Evolutionary conservation across 2,797 vertebrate species (phyloP).

Genomic region (Chaenodraco wilsoni): DNA sequence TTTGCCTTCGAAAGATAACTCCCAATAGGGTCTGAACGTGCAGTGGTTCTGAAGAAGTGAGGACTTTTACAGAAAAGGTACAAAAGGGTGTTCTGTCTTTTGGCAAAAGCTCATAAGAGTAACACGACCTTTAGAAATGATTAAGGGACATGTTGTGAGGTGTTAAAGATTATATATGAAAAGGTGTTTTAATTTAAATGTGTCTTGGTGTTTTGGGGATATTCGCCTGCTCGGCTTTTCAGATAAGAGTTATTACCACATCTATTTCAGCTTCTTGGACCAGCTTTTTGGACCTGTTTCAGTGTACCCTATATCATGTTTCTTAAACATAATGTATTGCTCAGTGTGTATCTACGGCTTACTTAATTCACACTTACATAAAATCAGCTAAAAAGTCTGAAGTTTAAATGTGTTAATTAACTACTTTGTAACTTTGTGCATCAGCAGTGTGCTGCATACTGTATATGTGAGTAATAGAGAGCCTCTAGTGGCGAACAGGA

Average conservation of each 20-base stretch:
- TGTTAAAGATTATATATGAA: constrained; percentile 22
- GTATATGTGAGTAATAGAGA: constrained; percentile 65
- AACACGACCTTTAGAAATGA: constrained; percentile 17
- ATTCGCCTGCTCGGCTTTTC: constrained; percentile 3
- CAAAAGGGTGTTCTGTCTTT: constrained; percentile 9
- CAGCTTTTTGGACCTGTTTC: not conserved
- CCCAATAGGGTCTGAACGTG: not conserved
- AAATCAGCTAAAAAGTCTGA: constrained; percentile 7
- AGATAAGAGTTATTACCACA: constrained; percentile 1
- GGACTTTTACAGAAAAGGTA: not conserved
- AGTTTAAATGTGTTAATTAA: constrained; percentile 1
- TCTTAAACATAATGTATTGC: not conserved
- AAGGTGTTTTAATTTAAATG: constrained; percentile 15
- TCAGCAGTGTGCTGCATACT: constrained; percentile 30
- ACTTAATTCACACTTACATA: not conserved
- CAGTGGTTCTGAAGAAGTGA: not conserved
- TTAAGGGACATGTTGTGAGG: constrained; percentile 5
- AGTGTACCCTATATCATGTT: not conserved
- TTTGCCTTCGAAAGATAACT: not conserved
- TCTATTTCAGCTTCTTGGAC: not conserved
- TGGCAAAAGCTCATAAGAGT: constrained; percentile 8
- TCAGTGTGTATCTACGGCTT: not conserved
- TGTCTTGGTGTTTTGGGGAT: not conserved
- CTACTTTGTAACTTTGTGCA: not conserved
- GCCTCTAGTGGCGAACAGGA: constrained; percentile 67